Conservation (phyloP, 2,888 invertebrate species). For the Drosophila trichaetosa region DNA sequence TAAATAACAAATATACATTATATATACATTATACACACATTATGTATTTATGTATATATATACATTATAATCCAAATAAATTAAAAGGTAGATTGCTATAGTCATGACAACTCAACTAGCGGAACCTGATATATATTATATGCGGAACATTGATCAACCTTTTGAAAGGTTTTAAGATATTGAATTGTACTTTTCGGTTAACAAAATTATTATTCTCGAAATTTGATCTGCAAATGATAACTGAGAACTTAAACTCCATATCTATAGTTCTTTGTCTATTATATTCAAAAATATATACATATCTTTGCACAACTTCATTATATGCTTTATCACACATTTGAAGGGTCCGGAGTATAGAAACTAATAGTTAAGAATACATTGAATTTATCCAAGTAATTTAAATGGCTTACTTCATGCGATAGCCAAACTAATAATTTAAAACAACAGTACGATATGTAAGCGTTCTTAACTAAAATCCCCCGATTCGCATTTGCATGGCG, state of each 20-base stretch:
- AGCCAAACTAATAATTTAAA: neutral
- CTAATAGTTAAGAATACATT: neutral
- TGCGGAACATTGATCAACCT: neutral
- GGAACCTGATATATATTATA: neutral
- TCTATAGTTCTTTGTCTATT: rapidly evolving
- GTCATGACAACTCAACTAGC: neutral
- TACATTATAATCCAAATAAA: neutral
- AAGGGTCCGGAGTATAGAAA: neutral
- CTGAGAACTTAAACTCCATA: neutral
- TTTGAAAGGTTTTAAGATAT: neutral
- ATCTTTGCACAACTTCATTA: neutral
- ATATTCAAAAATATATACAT: neutral
- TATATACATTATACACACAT: neutral
- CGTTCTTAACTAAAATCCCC: slow-evolving; percentile 6
- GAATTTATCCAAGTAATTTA: neutral
- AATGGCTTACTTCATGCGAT: neutral
- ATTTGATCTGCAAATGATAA: neutral
- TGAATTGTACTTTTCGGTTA: rapidly evolving
- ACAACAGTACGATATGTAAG: neutral
- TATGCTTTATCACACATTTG: neutral
- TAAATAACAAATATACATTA: neutral
- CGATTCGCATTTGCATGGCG: slow-evolving; percentile 33
- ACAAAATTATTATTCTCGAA: rapidly evolving
- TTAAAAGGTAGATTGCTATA: neutral
- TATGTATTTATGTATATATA: too few species aligned